Base-by-base conservation (phyloP, 2,888 invertebrate genomes). In the Agrochola macilenta region DNA sequence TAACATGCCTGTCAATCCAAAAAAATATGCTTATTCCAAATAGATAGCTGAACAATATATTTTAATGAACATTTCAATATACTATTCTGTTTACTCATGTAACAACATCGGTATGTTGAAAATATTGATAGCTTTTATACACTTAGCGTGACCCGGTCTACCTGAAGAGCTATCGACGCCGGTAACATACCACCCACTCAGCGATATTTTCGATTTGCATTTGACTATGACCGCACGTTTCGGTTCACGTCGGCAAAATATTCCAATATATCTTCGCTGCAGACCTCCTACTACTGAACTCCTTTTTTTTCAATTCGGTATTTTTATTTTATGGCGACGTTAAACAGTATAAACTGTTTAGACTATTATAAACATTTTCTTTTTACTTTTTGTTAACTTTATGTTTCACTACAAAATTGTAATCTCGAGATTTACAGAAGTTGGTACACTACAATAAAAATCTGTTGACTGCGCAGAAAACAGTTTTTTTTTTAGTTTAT, bases 171-270 rank as follows among this genome's bases (percentile, higher is more conserved):
- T 65, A 57, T 71, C 57, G 73, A 83, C 54, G 70, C 30, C 26
- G 14, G 54, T 43, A 64, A 54, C 35, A 39, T 69, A 60, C 49
- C n/a, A n/a, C 26, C 68, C 73, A 46, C 69, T 79, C 69, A 39
- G 60, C 57, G 63, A 77, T 79, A 82, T 85, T 79, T 84, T 75
- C 71, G 69, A 82, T 86, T 79, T 79, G 61, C 63, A 69, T 81
- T 78, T 52, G 60, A 72, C 68, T 77, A 35, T 70, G 49, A 63
- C 74, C 63, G 64, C 58, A 79, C 46, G 46, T 74, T 69, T 58
- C n/a, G 39, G 64, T 52, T 76, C 54, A 49, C 52, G 23, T 65
- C 30, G 26, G n/a, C 54, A 26, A 73, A 73, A 79, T 82, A 82
- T 77, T 75, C n/a, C 69, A 74, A 84, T 69, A 76, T 52, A 58